Evolutionary conservation across 2,888 invertebrate species (phyloP).

Genomic region (Subacronicta megacephala): DNA sequence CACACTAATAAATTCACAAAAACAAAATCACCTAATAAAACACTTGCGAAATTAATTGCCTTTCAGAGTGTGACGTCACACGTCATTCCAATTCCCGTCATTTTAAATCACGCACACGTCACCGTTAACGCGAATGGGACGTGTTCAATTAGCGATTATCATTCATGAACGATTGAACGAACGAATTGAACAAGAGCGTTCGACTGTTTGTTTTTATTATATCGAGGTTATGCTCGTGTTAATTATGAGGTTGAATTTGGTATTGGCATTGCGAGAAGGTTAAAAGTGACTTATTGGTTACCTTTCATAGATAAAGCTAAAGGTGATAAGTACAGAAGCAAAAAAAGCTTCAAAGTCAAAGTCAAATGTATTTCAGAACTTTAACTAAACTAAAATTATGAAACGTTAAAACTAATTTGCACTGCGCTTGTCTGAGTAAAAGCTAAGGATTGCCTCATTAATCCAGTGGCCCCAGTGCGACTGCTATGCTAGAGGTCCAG

Average conservation of each 20-base stretch:
- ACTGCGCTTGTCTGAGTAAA: too few relatives aligned
- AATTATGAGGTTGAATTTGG: conserved; percentile 26
- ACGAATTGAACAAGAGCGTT: conserved; percentile 15
- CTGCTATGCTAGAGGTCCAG: too few relatives aligned
- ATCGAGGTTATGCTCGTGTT: conserved; percentile 14
- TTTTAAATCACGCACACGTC: conserved; percentile 48
- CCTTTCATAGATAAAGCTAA: too few relatives aligned
- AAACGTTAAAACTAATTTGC: too few relatives aligned
- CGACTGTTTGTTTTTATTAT: conserved; percentile 37
- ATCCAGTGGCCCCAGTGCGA: too few relatives aligned
- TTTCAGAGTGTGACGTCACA: conserved; percentile 25
- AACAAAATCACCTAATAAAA: conserved; percentile 19
- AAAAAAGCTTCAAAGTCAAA: too few relatives aligned
- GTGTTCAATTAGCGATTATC: conserved; percentile 59
- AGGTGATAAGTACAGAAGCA: too few relatives aligned
- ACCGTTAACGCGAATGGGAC: conserved; percentile 40
- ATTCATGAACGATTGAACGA: conserved; percentile 41
- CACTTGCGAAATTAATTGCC: conserved; percentile 31
- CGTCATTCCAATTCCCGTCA: conserved; percentile 33
- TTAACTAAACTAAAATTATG: too few relatives aligned
- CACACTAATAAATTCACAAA: neutral
- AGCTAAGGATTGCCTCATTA: too few relatives aligned
- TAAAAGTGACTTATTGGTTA: too few relatives aligned
- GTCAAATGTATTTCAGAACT: too few relatives aligned
- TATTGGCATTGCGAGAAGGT: conserved; percentile 7